Evolutionary conservation across 2,888 invertebrate genomes (phyloP), one percentile per base, ranked within the genome.

Genomic region (Antitype chi): DNA sequence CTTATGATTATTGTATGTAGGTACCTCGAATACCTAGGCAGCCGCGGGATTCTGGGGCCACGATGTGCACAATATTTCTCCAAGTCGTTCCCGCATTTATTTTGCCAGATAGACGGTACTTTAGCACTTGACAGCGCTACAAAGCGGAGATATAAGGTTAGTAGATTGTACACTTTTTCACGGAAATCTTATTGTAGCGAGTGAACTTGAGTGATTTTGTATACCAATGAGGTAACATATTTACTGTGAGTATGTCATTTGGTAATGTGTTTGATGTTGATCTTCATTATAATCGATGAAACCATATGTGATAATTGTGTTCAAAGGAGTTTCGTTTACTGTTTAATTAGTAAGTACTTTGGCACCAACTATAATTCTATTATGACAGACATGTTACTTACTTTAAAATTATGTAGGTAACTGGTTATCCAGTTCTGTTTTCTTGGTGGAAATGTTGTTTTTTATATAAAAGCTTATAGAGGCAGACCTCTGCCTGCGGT

Each of bases 1-100:
- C 85, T 86, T 78, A 85, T 82, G 82, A 74, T 87, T 87, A 85
- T 85, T 77, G 73, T 77, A 80, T 81, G 77, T 77, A 80, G 79
- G 77, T 78, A 78, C 57, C 73, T 38, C 64, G 74, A 78, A 85
- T 79, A 74, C 43, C 74, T 57, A 63, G 64, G 20, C 76, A 76
- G 72, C 76, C 68, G 53, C 73, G 74, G 59, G 76, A 78, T 74
- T 32, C 72, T 55, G 69, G n/a, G 74, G 32, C 63, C 62, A 52
- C 74, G 63, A 77, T 66, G 60, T 59, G 68, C 63, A 85, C 68
- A 71, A 82, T 81, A 85, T 82, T 72, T 85, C 69, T 75, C 60
- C 69, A 80, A 72, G 75, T 69, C 60, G 75, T 69, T 66, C 47
- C 81, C 75, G 52, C 75, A 75, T 82, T 80, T 82, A 85, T 82